Conservation (phyloP, 2,888 invertebrate genomes). For the Beris morrisii region DNA sequence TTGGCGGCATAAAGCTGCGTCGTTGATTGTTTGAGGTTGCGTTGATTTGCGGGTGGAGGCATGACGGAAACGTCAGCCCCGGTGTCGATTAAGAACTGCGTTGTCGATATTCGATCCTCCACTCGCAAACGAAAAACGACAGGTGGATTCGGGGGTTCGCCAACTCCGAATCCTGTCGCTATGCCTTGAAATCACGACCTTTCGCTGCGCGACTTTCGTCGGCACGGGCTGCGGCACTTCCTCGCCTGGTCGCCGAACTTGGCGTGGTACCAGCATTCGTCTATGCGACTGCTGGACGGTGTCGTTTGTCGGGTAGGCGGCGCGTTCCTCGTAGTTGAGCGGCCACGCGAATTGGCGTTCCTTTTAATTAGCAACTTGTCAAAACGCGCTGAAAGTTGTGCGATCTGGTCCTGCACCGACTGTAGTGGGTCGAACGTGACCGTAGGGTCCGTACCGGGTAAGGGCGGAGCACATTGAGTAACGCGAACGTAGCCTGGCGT, state of each 20-base stretch:
- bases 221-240: not conserved
- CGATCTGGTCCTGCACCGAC: not conserved
- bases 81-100: not conserved
- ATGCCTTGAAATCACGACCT: not conserved
- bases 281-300: not conserved
- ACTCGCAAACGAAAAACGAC: not conserved
- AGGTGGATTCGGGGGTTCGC: not conserved
- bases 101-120: not conserved
- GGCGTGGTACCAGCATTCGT: not conserved
- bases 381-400: not conserved
- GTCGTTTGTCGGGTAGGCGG: not conserved
- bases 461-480: too few species aligned
- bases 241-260: not conserved
- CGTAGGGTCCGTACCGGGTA: too few species aligned
- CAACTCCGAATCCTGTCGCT: not conserved
- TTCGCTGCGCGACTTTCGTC: not conserved
- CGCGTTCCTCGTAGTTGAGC: not conserved
- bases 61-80: not conserved
- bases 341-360: not conserved
- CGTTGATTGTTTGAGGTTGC: not conserved
- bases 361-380: not conserved
- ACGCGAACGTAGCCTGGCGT: not conserved
- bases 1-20: slow-evolving; percentile 37
- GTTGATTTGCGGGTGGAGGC: not conserved
- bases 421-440: too few species aligned